phyloP scores from a whole-genome alignment of 2,888 invertebrate species.

The Callosobruchus maculatus region DNA sequence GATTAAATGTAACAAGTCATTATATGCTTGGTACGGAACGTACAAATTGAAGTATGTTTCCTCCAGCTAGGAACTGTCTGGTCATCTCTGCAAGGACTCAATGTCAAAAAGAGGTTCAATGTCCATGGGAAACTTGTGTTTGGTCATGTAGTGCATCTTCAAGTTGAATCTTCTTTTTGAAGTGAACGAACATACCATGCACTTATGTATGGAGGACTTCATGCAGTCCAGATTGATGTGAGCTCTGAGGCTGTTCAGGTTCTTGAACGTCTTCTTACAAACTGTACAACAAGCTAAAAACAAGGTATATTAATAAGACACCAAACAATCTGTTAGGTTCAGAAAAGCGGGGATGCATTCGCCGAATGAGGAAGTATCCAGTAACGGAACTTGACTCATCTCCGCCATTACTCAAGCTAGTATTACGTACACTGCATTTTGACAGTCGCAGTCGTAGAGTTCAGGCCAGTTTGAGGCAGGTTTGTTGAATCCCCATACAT shows the following conservation, averaged over 20 bases:
- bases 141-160: conserved; percentile 32
- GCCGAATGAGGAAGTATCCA: too few relatives aligned
- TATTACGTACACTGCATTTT: too few relatives aligned
- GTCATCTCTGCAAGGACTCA: neutral
- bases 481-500: too few relatives aligned
- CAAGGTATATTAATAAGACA: neutral
- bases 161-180: conserved; percentile 33
- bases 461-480: too few relatives aligned
- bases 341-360: neutral
- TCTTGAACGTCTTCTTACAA: conserved; percentile 38
- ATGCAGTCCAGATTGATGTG: conserved; percentile 36
- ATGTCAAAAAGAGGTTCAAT: conserved; percentile 7
- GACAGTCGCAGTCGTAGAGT: too few relatives aligned
- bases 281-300: conserved; percentile 23
- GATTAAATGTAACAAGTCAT: neutral
- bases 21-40: neutral
- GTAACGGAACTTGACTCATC: too few relatives aligned
- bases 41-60: neutral
- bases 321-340: neutral
- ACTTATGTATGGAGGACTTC: conserved; percentile 22
- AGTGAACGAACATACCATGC: conserved; percentile 27
- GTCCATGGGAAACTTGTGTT: conserved; percentile 26
- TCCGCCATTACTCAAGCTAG: too few relatives aligned
- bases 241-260: conserved; percentile 33
- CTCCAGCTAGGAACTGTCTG: neutral